Conservation (phyloP, 2,113 vertebrate genomes). For the Phaethornis superciliosus region DNA sequence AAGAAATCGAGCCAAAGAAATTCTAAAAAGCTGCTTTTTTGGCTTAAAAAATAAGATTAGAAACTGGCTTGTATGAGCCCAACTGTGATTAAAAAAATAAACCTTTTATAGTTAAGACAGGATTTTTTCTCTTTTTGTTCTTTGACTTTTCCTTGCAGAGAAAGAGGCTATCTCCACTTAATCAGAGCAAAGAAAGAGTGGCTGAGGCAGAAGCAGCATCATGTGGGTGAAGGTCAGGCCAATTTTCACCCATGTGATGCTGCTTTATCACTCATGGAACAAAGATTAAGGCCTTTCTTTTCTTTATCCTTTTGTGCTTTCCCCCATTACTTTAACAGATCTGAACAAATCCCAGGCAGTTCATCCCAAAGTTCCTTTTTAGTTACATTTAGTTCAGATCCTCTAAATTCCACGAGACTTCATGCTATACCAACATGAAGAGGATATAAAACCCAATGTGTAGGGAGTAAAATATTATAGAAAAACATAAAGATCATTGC, state of each 20-base stretch:
- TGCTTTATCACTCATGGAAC: slow-evolving; percentile 80
- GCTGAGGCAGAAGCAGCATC: slow-evolving; percentile 75
- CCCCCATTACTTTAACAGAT: slow-evolving; percentile 81
- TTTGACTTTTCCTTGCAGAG: slow-evolving; percentile 81
- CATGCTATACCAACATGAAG: slow-evolving; percentile 62
- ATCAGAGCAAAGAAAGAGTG: slow-evolving; percentile 81
- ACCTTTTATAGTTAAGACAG: slow-evolving; percentile 80
- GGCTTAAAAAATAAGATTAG: slow-evolving; percentile 80
- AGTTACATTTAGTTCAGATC: slow-evolving; percentile 77
- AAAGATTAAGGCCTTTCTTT: slow-evolving; percentile 80
- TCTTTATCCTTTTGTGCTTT: slow-evolving; percentile 82
- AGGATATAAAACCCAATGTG: slow-evolving; percentile 66
- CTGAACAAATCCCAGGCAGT: slow-evolving; percentile 76
- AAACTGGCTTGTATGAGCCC: slow-evolving; percentile 79
- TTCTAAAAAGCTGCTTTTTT: slow-evolving; percentile 75
- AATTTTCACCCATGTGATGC: slow-evolving; percentile 81
- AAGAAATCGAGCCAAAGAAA: slow-evolving; percentile 77
- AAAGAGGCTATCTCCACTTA: slow-evolving; percentile 82
- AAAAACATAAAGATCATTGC: slow-evolving; percentile 63
- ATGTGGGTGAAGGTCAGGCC: slow-evolving; percentile 82
- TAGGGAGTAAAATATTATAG: slow-evolving; percentile 53
- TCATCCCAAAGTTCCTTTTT: slow-evolving; percentile 79
- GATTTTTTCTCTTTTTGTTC: slow-evolving; percentile 77
- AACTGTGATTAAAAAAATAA: slow-evolving; percentile 85
- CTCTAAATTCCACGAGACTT: slow-evolving; percentile 74